These are phyloP conservation scores for Poicephalus gulielmi DNA, from an alignment of 2,113 vertebrate genomes.

Conservation along the genomic window DNA sequence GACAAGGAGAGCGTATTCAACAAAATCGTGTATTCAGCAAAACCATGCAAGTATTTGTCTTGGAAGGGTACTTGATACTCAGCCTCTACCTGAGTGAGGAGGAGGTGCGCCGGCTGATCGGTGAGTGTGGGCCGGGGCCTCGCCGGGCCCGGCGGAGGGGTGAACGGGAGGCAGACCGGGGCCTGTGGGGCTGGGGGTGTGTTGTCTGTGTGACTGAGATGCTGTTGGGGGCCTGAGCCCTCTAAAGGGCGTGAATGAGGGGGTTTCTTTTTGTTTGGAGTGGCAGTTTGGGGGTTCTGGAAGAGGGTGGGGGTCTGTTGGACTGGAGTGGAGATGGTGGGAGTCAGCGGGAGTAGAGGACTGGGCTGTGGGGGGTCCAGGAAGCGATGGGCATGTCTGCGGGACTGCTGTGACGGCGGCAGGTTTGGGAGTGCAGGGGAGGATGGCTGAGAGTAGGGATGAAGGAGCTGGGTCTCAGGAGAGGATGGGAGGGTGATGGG, in stretches of 20 bases:
- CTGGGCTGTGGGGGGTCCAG: not conserved
- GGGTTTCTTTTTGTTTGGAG: too few species aligned
- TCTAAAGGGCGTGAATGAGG: too few species aligned
- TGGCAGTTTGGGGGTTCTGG: not conserved
- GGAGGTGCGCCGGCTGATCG: constrained; percentile 77
- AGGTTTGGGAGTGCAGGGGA: not conserved
- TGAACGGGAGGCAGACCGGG: too few species aligned
- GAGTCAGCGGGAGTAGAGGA: not conserved
- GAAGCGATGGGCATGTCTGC: not conserved
- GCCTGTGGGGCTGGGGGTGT: not conserved
- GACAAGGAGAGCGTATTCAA: too few species aligned
- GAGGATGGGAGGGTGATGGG: fast-evolving
- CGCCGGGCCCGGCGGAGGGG: not conserved
- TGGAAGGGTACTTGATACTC: too few species aligned
- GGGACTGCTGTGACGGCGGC: fast-evolving
- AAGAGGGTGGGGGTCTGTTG: not conserved
- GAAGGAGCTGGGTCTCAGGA: not conserved
- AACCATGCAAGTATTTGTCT: too few species aligned
- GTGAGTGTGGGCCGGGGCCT: constrained; percentile 53
- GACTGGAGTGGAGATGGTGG: not conserved
- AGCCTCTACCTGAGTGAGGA: constrained; percentile 81
- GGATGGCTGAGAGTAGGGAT: fast-evolving
- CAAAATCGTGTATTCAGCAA: too few species aligned
- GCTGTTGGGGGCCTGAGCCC: not conserved
- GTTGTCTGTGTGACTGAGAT: not conserved